Percentiles rank a stretch among this genome's conserved stretches.
These are phyloP conservation scores for Heliconius nattereri DNA, from an alignment of 1,140 invertebrate genomes.

Conservation along the genomic window DNA sequence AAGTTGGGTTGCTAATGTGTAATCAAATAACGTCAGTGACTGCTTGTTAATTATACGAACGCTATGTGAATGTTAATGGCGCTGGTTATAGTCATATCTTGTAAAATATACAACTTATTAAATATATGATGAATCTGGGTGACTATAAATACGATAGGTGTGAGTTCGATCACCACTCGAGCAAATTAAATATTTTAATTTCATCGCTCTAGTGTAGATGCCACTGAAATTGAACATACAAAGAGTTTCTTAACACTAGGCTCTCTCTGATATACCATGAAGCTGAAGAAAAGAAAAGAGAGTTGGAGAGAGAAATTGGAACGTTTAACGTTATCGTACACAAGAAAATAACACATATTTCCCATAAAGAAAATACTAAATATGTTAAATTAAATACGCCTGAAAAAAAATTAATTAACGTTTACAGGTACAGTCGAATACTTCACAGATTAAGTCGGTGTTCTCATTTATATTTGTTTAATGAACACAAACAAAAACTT, in stretches of 20 bases:
- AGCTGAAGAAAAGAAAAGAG: too few relatives aligned
- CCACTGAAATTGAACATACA: too few relatives aligned
- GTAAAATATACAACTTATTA: conserved; percentile 25
- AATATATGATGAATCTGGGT: not conserved
- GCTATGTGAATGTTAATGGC: conserved; percentile 65
- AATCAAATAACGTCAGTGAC: conserved; percentile 64
- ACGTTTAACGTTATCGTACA: too few relatives aligned
- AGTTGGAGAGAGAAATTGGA: too few relatives aligned
- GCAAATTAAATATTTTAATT: too few relatives aligned
- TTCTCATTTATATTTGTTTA: conserved; percentile 75
- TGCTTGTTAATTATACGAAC: conserved; percentile 67
- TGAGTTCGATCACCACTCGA: too few relatives aligned
- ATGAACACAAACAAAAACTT: conserved; percentile 77
- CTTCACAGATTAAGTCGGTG: conserved; percentile 60
- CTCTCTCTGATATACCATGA: too few relatives aligned
- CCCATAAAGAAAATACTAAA: not conserved
- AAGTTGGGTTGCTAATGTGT: conserved; percentile 67
- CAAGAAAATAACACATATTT: not conserved
- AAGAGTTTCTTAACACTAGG: too few relatives aligned
- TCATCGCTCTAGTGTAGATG: too few relatives aligned
- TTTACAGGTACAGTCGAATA: conserved; percentile 49
- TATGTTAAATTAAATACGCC: not conserved
- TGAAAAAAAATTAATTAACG: not conserved
- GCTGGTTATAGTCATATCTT: conserved; percentile 51
- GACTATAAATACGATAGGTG: too few relatives aligned